phyloP scores from a whole-genome alignment of 2,888 invertebrate species.

The Silvanus unidentatus region DNA sequence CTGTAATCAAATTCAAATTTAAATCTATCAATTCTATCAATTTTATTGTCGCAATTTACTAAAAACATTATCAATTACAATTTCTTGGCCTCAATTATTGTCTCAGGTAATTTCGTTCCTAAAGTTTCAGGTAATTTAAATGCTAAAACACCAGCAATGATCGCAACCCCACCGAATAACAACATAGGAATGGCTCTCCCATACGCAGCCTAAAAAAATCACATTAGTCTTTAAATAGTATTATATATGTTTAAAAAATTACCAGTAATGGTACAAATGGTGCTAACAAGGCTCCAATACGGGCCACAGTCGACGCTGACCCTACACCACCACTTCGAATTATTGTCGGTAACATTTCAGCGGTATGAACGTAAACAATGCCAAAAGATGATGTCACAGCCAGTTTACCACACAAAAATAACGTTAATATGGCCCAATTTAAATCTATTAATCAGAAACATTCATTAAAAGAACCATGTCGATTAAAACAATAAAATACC shows the following conservation, averaged over 20 bases:
- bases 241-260: slow-evolving; percentile 8
- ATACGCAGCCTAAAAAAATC: slow-evolving; percentile 45
- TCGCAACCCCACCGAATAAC: slow-evolving; percentile 51
- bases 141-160: slow-evolving; percentile 50
- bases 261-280: slow-evolving; percentile 58
- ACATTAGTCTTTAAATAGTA: slow-evolving; percentile 1
- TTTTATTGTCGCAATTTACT: not conserved
- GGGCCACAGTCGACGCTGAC: slow-evolving; percentile 53
- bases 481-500: slow-evolving; percentile 32
- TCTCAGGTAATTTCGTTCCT: slow-evolving; percentile 56
- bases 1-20: too few relatives aligned
- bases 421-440: slow-evolving; percentile 50
- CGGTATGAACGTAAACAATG: slow-evolving; percentile 57
- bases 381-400: slow-evolving; percentile 60
- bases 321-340: slow-evolving; percentile 57
- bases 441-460: slow-evolving; percentile 37
- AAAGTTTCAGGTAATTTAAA: slow-evolving; percentile 60
- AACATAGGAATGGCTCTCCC: slow-evolving; percentile 43
- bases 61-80: slow-evolving; percentile 17
- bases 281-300: slow-evolving; percentile 57
- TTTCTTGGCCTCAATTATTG: slow-evolving; percentile 49
- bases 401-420: slow-evolving; percentile 59
- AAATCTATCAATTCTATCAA: too few relatives aligned
- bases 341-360: slow-evolving; percentile 51
- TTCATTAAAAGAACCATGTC: slow-evolving; percentile 1